phyloP scores from a whole-genome alignment of 2,113 vertebrate genomes.

The Vanacampus margaritifer region DNA sequence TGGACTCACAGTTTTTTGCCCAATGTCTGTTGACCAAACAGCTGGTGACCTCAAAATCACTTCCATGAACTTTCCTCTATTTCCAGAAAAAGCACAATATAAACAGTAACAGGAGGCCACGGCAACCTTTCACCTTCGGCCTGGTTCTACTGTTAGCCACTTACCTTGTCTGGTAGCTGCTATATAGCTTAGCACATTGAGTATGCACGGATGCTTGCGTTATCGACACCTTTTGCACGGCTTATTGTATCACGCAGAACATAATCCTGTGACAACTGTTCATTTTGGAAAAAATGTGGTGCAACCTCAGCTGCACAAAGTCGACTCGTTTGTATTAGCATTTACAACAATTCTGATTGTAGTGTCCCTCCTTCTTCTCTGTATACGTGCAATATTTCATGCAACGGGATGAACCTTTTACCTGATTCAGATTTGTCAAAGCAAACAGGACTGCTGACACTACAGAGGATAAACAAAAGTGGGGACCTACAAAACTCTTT shows the following conservation, averaged over 20 bases:
- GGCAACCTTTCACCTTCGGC: conserved; percentile 24
- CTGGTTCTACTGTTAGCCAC: conserved; percentile 4
- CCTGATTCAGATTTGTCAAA: conserved; percentile 37
- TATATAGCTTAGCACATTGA: neutral
- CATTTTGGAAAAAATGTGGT: neutral
- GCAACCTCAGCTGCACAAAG: neutral
- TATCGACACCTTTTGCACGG: neutral
- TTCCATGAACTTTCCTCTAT: conserved; percentile 57
- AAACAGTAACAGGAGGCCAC: conserved; percentile 38
- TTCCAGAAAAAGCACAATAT: conserved; percentile 52
- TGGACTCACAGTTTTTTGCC: conserved; percentile 40
- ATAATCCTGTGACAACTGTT: neutral
- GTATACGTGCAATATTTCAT: neutral
- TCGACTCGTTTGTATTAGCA: neutral
- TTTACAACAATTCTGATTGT: neutral
- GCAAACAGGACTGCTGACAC: conserved; percentile 26
- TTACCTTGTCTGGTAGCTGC: neutral
- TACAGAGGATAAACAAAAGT: conserved; percentile 34
- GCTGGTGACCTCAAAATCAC: conserved; percentile 45
- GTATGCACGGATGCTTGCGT: neutral
- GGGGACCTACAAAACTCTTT: conserved; percentile 27
- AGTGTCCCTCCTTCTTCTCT: no score
- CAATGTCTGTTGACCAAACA: conserved; percentile 36
- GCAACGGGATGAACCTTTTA: conserved; percentile 17
- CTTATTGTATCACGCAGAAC: neutral